These are phyloP conservation scores for Sesamia inferens DNA, from an alignment of 2,888 invertebrate genomes.

Conservation along the genomic window DNA sequence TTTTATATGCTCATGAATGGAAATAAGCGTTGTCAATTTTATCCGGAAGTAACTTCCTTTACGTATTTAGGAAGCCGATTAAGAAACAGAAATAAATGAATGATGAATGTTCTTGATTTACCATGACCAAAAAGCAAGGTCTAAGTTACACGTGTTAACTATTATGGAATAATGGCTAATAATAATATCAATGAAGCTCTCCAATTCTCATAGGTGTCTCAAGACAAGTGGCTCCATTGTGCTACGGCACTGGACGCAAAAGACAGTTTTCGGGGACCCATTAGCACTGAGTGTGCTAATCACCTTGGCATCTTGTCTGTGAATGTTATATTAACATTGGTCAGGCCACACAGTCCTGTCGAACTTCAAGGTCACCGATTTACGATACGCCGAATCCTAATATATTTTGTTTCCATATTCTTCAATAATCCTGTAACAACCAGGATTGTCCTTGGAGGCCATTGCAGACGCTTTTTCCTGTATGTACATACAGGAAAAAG, in stretches of 20 bases:
- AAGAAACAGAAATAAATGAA: not conserved
- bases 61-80: not conserved
- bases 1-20: constrained; percentile 12
- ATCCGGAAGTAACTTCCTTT: constrained; percentile 14
- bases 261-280: too few relatives aligned
- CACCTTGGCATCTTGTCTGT: too few relatives aligned
- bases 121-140: not conserved
- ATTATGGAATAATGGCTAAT: not conserved
- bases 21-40: not conserved
- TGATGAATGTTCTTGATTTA: not conserved
- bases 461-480: too few relatives aligned
- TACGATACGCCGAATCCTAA: not conserved
- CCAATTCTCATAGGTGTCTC: not conserved
- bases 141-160: not conserved
- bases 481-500: not conserved
- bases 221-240: not conserved
- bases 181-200: not conserved
- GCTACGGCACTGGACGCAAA: too few relatives aligned
- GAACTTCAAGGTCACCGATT: not conserved
- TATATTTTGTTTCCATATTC: not conserved
- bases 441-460: not conserved
- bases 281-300: too few relatives aligned
- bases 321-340: too few relatives aligned
- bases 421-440: not conserved
- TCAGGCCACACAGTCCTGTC: too few relatives aligned